Conservation (phyloP, 2,113 vertebrate species). For the Gallinago paraguaiae region DNA sequence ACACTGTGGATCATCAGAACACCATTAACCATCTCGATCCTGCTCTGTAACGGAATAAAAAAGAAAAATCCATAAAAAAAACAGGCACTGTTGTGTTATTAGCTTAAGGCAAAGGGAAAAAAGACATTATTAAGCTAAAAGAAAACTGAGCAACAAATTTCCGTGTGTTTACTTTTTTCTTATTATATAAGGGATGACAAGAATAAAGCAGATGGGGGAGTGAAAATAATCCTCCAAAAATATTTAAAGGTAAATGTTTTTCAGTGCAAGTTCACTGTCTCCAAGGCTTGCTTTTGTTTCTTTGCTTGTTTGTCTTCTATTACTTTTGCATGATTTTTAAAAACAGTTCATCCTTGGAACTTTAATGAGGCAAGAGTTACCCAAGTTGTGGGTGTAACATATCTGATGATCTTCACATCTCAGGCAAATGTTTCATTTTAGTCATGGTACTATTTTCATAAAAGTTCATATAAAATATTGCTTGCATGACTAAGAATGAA, state of each 20-base stretch:
- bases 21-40: constrained; percentile 85
- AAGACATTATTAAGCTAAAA: not conserved
- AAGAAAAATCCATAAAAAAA: constrained; percentile 9
- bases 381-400: not conserved
- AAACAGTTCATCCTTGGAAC: not conserved
- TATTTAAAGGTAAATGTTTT: not conserved
- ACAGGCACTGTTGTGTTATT: not conserved
- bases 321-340: not conserved
- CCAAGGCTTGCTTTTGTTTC: not conserved
- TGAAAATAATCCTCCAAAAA: not conserved
- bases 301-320: not conserved
- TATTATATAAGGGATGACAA: not conserved
- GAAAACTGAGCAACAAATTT: not conserved
- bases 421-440: not conserved
- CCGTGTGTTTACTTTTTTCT: not conserved
- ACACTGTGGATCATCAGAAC: constrained; percentile 85
- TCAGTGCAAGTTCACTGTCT: not conserved
- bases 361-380: not conserved
- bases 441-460: not conserved
- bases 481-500: not conserved
- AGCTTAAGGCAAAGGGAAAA: not conserved
- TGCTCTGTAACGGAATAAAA: constrained; percentile 80
- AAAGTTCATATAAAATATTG: not conserved
- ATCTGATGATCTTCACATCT: not conserved
- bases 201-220: not conserved